Evolutionary conservation across 1,140 invertebrate species (phyloP), one percentile per base, ranked within the genome.

Genomic region (Episyrphus balteatus): DNA sequence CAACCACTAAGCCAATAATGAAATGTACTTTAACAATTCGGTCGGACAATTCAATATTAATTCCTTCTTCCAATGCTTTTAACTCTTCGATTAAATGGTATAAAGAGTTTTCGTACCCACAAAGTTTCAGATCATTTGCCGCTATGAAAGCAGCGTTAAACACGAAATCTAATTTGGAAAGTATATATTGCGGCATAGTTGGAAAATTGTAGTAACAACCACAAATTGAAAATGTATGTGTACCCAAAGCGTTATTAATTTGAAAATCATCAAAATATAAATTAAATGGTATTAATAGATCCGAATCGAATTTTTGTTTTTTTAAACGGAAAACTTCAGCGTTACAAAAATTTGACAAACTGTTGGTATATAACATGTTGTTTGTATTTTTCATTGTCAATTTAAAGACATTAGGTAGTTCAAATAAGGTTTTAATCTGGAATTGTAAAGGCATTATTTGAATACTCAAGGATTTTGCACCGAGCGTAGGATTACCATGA

Each of bases 1-100:
- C 58, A 17, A 58, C n/a, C 38, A 63, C 49, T 21, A 52, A 38
- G 10, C 43, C 50, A 17, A 63, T 18, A 10, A 50, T 14, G 48
- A 64, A 65, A 51, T 55, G 51, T 19, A 61, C 38, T 43, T 26
- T 26, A 37, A 3, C 21, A 30, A 32, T 14, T 6, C 13, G 13
- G n/a, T n/a, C n/a, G n/a, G n/a, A n/a, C n/a, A n/a, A n/a, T n/a
- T n/a, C n/a, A 2, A 31, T 13, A 15, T 43, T 15, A 12, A 43
- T 1, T 2, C 42, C 42, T 9, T 30, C 15, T 30, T 43, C 42
- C 30, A 43, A 31, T 6, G 12, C 26, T 43, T 43, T 21, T n/a
- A 43, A 31, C 13, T 26, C 30, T 43, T n/a, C 13, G 2, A 30
- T 13, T 13, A 43, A 31, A 12, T 43, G 19, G 19, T 43, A 10